These are phyloP conservation scores for Pomatostomus ruficeps DNA, from an alignment of 2,113 vertebrate species.

Conservation along the genomic window DNA sequence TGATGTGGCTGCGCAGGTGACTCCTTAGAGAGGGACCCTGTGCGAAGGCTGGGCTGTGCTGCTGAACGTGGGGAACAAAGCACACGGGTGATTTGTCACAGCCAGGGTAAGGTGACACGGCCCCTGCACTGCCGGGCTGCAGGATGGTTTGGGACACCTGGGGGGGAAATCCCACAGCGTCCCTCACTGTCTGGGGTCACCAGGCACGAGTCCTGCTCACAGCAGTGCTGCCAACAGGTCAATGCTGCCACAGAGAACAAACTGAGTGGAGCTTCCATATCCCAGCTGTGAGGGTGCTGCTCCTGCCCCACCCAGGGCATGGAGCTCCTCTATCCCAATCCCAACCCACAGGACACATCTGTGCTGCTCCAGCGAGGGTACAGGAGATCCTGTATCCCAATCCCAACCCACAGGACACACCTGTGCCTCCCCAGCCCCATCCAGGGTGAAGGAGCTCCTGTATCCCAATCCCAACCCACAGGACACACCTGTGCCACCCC, in stretches of 20 bases:
- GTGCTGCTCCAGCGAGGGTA: too few relatives aligned
- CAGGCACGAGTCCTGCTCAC: background rate
- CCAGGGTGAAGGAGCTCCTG: background rate
- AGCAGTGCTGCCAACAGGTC: rapidly evolving
- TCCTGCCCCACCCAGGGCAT: too few relatives aligned
- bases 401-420: too few relatives aligned
- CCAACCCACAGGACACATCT: too few relatives aligned
- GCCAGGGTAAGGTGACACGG: background rate
- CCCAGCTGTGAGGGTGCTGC: background rate
- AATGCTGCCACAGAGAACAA: background rate
- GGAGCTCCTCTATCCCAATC: too few relatives aligned
- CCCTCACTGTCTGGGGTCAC: rapidly evolving
- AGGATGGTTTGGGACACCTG: rapidly evolving
- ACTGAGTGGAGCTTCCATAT: background rate
- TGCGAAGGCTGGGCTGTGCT: background rate
- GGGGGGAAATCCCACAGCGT: background rate
- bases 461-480: background rate
- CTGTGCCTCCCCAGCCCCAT: background rate
- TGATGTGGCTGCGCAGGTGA: background rate
- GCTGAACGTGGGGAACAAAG: rapidly evolving
- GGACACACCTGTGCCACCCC: rapidly evolving
- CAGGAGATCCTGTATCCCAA: background rate
- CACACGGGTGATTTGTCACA: background rate
- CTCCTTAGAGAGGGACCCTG: background rate
- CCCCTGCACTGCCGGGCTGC: rapidly evolving